These are phyloP conservation scores for Pempheris klunzingeri DNA, from an alignment of 2,797 vertebrate genomes.

Conservation along the genomic window DNA sequence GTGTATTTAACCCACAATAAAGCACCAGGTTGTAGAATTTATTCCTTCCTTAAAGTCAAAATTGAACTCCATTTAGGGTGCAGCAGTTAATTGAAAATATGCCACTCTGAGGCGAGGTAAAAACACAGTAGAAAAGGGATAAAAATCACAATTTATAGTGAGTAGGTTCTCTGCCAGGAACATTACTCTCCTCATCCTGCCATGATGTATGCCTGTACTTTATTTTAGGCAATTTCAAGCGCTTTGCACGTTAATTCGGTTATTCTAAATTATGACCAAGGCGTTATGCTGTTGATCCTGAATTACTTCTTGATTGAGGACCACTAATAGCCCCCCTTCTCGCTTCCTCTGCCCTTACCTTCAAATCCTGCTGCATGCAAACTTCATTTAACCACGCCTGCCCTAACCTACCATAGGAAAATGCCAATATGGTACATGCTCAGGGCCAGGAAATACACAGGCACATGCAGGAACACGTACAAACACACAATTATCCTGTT, in stretches of 20 bases:
- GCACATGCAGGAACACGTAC: conserved; percentile 18
- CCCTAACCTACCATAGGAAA: conserved; percentile 27
- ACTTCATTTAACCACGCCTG: conserved; percentile 32
- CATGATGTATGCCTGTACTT: conserved; percentile 88
- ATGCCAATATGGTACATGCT: neutral
- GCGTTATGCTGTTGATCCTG: conserved; percentile 85
- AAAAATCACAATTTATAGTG: conserved; percentile 75
- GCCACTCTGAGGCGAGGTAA: conserved; percentile 53
- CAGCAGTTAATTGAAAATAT: conserved; percentile 64
- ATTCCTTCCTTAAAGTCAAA: conserved; percentile 48
- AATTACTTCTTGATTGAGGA: conserved; percentile 86
- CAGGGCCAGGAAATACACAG: conserved; percentile 13
- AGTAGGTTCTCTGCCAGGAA: conserved; percentile 59
- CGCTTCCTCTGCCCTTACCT: conserved; percentile 23
- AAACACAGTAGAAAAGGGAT: conserved; percentile 58
- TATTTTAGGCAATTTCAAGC: conserved; percentile 89
- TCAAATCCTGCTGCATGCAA: conserved; percentile 29
- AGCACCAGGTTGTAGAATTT: conserved; percentile 46
- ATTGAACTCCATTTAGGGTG: conserved; percentile 63
- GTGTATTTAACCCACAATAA: conserved; percentile 55
- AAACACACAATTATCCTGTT: conserved; percentile 45
- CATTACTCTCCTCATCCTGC: conserved; percentile 73
- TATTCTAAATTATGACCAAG: conserved; percentile 92
- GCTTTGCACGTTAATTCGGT: conserved; percentile 92
- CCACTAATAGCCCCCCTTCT: conserved; percentile 57